Conservation (phyloP, 2,797 vertebrate species). For the Coluber constrictor region DNA sequence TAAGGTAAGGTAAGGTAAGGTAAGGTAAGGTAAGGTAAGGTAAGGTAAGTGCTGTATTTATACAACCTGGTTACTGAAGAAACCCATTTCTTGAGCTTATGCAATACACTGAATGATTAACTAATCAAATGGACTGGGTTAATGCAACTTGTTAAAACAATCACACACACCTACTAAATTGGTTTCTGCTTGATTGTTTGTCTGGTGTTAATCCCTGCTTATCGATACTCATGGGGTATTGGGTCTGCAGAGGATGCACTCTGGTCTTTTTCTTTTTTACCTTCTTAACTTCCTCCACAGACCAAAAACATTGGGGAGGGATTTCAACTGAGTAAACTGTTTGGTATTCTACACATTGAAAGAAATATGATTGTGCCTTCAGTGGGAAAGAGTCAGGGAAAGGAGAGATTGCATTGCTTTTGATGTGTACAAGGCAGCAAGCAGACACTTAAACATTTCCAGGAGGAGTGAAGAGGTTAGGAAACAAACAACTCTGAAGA, state of each 20-base stretch:
- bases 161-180: background rate
- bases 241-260: background rate
- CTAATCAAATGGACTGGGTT: background rate
- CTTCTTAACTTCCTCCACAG: background rate
- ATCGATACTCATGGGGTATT: background rate
- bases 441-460: background rate
- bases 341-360: background rate
- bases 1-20: background rate
- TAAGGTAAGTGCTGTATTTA: background rate
- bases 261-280: background rate
- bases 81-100: background rate
- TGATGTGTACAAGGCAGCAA: background rate
- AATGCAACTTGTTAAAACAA: background rate
- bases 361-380: background rate
- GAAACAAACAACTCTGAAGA: background rate
- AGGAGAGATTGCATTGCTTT: background rate
- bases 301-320: background rate
- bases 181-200: background rate
- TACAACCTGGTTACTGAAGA: background rate
- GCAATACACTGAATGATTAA: background rate
- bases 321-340: background rate
- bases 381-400: background rate
- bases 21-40: background rate
- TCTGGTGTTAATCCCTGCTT: background rate
- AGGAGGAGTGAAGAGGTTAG: background rate